Base-by-base conservation (phyloP, 2,797 vertebrate genomes). In the Parotocinclus haroldoi region DNA sequence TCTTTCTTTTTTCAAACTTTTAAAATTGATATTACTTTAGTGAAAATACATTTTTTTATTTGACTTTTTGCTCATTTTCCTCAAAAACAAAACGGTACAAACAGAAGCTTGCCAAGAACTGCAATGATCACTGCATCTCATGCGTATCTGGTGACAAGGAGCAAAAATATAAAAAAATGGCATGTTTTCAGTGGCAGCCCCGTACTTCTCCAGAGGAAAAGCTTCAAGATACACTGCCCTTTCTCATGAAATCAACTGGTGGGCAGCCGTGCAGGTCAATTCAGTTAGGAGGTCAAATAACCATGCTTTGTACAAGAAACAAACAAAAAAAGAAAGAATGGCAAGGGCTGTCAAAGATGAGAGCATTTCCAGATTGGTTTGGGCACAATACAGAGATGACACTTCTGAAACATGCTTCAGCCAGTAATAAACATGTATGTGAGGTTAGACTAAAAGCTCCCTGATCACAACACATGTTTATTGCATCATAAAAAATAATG, bases 141-240 rank as follows among this genome's bases (percentile, higher is more conserved):
- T 98, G 96, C 95, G 96, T 98, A 98, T 98, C 96, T 98, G 96
- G 96, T 91, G 90, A 94, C 95, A 99, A 98, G 95, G 96, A 95
- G 95, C 95, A 98, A 99, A 99, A 98, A 93, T 95, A 98, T 98
- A 98, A 98, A 96, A 71, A 90, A 96, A 96, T 94, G 85, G 95
- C 96, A 99, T 99, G 96, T 99, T 98, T 92, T 97, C 95, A 98
- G 96, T 98, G 95, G 92, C 96, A 95, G 92, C 95, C 95, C 96
- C 91, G 93, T 96, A 95, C 94, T 95, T 96, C 90, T 94, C 87
- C 83, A 87, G 83, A 86, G 86, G 87, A 86, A 79, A 7, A 75
- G 75, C 81, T 85, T 86, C 80, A 83, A 80, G 75, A 83, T 79
- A 36, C 82, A 83, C 82, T 84, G 82, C 84, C 81, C 58, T 80